These are phyloP conservation scores for Nematolebias whitei DNA, from an alignment of 2,113 vertebrate species.

Conservation along the genomic window DNA sequence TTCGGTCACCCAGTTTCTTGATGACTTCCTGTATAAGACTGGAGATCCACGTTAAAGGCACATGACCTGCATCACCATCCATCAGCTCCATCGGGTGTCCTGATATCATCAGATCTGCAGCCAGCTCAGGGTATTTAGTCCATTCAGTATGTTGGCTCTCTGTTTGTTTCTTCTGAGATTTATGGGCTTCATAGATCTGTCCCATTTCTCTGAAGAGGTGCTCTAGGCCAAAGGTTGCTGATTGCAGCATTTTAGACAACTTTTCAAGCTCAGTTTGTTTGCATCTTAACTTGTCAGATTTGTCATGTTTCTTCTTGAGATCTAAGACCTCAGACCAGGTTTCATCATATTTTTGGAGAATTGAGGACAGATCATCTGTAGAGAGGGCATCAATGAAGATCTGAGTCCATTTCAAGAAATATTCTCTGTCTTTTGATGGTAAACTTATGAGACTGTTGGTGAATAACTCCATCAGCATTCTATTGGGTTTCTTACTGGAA, in stretches of 20 bases:
- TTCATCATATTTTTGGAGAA: slow-evolving; percentile 57
- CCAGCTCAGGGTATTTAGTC: slow-evolving; percentile 63
- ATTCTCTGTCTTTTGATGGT: slow-evolving; percentile 49
- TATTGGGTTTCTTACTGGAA: neutral
- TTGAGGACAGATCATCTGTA: slow-evolving; percentile 34
- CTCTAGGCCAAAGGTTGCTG: slow-evolving; percentile 73
- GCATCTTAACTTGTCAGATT: slow-evolving; percentile 3
- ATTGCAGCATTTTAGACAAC: slow-evolving; percentile 57
- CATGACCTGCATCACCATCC: slow-evolving; percentile 83
- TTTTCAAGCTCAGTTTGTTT: slow-evolving; percentile 56
- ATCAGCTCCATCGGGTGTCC: slow-evolving; percentile 83
- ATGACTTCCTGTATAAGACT: slow-evolving; percentile 78
- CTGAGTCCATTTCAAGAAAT: slow-evolving; percentile 76
- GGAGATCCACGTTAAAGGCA: slow-evolving; percentile 80
- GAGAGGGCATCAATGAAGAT: slow-evolving; percentile 59
- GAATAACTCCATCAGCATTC: slow-evolving; percentile 33
- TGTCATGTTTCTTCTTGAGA: slow-evolving; percentile 51
- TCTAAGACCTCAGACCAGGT: slow-evolving; percentile 59
- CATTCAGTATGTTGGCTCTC: neutral
- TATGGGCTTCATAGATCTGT: slow-evolving; percentile 81
- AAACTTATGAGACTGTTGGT: slow-evolving; percentile 36
- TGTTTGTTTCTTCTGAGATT: slow-evolving; percentile 18
- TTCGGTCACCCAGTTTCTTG: slow-evolving; percentile 73
- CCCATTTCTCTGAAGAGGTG: slow-evolving; percentile 81
- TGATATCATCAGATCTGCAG: slow-evolving; percentile 78